These are phyloP conservation scores for Eilema sororculum DNA, from an alignment of 2,888 invertebrate genomes.

Conservation along the genomic window DNA sequence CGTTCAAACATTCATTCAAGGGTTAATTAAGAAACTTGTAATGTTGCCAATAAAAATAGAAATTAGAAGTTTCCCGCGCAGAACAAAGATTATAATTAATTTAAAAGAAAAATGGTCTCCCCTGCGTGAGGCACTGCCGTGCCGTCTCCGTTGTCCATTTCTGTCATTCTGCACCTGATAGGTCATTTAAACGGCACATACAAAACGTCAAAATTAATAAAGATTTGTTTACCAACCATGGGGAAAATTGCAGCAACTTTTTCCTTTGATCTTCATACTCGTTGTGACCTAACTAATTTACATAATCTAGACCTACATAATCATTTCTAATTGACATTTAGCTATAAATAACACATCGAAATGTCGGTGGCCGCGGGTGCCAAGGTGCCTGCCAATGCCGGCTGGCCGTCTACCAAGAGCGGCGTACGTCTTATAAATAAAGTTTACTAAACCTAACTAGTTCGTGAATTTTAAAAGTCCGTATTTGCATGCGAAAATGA, in stretches of 20 bases:
- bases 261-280: neutral
- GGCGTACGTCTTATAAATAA: constrained; percentile 46
- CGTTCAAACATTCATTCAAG: no score
- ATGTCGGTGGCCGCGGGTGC: constrained; percentile 54
- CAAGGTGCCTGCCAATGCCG: constrained; percentile 50
- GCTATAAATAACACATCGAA: constrained; percentile 52
- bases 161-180: no score
- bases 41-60: neutral
- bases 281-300: neutral
- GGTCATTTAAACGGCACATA: neutral
- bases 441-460: constrained; percentile 33
- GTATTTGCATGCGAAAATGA: constrained; percentile 60
- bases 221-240: no score
- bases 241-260: no score
- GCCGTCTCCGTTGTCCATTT: no score
- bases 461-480: constrained; percentile 24
- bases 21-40: no score
- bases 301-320: neutral
- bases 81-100: neutral
- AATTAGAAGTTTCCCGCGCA: neutral
- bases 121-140: no score
- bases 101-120: no score
- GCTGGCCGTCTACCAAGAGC: constrained; percentile 56
- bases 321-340: constrained; percentile 53
- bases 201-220: neutral